Evolutionary conservation across 2,797 vertebrate species (phyloP).

Genomic region (Pempheris klunzingeri): DNA sequence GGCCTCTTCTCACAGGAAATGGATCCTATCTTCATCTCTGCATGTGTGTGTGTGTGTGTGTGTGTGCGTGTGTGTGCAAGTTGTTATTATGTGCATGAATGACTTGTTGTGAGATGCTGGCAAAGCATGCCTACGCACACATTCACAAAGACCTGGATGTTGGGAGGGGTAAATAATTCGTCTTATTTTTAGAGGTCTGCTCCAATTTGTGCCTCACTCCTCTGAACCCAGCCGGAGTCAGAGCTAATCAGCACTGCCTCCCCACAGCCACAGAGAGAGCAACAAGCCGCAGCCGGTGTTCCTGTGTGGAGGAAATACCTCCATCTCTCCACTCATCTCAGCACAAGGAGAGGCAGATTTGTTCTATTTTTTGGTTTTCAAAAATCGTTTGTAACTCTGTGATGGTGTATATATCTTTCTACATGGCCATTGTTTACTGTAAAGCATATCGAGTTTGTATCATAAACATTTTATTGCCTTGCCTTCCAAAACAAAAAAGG

Average conservation of each 20-base stretch:
- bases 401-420: background rate
- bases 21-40: conserved; percentile 37
- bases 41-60: conserved; percentile 3
- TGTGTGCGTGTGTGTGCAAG: conserved; percentile 26
- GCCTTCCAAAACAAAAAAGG: too few species aligned
- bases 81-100: conserved; percentile 45
- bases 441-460: too few species aligned
- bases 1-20: conserved; percentile 51
- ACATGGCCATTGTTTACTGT: background rate
- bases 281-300: conserved; percentile 15
- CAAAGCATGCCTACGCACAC: conserved; percentile 36
- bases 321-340: conserved; percentile 10
- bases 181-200: conserved; percentile 77
- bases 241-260: conserved; percentile 65
- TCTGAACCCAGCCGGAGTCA: conserved; percentile 67
- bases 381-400: background rate
- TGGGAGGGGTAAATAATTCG: conserved; percentile 64
- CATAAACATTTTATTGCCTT: background rate
- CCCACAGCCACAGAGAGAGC: conserved; percentile 24
- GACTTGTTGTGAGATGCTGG: conserved; percentile 48
- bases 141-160: conserved; percentile 67
- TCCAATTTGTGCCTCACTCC: conserved; percentile 71
- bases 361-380: conserved; percentile 1
- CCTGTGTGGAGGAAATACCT: conserved; percentile 35
- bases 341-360: conserved; percentile 3